Percentiles rank a stretch among this genome's conserved stretches.
These are phyloP conservation scores for Pachyuromys duprasi DNA, from an alignment of 2,797 vertebrate species.

Conservation along the genomic window DNA sequence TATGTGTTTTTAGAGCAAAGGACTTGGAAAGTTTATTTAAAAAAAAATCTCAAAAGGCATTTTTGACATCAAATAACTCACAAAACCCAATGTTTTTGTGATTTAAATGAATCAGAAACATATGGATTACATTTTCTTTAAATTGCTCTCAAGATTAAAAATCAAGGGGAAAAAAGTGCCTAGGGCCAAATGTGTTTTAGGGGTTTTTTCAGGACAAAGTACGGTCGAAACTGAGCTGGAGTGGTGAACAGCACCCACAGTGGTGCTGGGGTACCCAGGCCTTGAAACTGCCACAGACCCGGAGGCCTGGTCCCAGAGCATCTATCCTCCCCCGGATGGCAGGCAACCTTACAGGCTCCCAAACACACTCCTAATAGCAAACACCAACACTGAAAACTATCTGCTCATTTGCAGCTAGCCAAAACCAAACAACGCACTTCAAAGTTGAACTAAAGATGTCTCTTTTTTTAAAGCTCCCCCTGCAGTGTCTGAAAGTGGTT, in stretches of 20 bases:
- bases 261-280: not conserved
- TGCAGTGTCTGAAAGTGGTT: constrained; percentile 78
- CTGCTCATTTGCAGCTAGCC: constrained; percentile 74
- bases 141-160: constrained; percentile 84
- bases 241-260: constrained; percentile 12
- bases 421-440: constrained; percentile 76
- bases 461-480: constrained; percentile 59
- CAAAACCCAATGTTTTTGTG: constrained; percentile 82
- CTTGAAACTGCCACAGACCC: not conserved
- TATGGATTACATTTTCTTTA: constrained; percentile 84
- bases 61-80: constrained; percentile 83
- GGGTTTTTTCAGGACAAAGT: constrained; percentile 71
- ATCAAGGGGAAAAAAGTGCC: constrained; percentile 76
- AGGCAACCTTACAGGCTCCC: constrained; percentile 62
- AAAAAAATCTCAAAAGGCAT: constrained; percentile 83
- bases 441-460: constrained; percentile 77
- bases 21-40: constrained; percentile 82
- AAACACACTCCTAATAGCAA: constrained; percentile 62
- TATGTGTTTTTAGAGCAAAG: constrained; percentile 81
- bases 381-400: constrained; percentile 68
- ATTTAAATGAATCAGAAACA: constrained; percentile 85
- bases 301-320: constrained; percentile 26
- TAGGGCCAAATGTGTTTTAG: constrained; percentile 79
- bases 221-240: constrained; percentile 50
- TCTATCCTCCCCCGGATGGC: constrained; percentile 49